Conservation (phyloP, 2,113 vertebrate species). For the Platichthys stellatus region DNA sequence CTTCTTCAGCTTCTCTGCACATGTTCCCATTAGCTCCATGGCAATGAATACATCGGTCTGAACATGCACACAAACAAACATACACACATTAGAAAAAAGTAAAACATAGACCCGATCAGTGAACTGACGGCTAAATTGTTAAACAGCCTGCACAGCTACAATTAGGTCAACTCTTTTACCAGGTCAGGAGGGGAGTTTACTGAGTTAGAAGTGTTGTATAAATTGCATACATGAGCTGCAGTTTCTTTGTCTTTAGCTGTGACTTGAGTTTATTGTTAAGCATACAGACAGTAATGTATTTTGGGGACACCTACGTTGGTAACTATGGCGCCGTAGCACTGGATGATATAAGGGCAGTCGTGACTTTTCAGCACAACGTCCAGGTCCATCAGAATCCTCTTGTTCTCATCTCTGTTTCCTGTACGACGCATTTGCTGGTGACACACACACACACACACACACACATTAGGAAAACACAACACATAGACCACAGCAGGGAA, state of each 20-base stretch:
- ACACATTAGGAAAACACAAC: slow-evolving; percentile 15
- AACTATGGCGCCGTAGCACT: slow-evolving; percentile 96
- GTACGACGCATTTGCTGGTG: slow-evolving; percentile 95
- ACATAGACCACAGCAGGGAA: neutral
- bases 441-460: slow-evolving; percentile 36
- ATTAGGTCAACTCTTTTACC: slow-evolving; percentile 54
- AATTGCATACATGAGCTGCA: neutral
- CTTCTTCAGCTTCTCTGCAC: slow-evolving; percentile 96
- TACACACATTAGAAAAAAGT: slow-evolving; percentile 5
- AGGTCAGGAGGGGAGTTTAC: neutral
- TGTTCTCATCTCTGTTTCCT: slow-evolving; percentile 96
- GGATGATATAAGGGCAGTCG: slow-evolving; percentile 96
- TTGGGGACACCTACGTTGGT: slow-evolving; percentile 85
- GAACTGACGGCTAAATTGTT: slow-evolving; percentile 31
- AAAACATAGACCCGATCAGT: neutral
- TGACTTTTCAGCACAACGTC: slow-evolving; percentile 96
- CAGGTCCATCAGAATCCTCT: slow-evolving; percentile 94
- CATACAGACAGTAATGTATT: slow-evolving; percentile 11
- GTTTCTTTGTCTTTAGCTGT: neutral
- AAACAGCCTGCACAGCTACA: slow-evolving; percentile 33
- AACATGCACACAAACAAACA: neutral
- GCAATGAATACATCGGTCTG: slow-evolving; percentile 97
- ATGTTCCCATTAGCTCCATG: slow-evolving; percentile 97
- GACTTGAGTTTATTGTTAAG: neutral
- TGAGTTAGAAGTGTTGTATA: neutral